Base-by-base conservation (phyloP, 2,888 invertebrate genomes). In the Cataglyphis albicans region DNA sequence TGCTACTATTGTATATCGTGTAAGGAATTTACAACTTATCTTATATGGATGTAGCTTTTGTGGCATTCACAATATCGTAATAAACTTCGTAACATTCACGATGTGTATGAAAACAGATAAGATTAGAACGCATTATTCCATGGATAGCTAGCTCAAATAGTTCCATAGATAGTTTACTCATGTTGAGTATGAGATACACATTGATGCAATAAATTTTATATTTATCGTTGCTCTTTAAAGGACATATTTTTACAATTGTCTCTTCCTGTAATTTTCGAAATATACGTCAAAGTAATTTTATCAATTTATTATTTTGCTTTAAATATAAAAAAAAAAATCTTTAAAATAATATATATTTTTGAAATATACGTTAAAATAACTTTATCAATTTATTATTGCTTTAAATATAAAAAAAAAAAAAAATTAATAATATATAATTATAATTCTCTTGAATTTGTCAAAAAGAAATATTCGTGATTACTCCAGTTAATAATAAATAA, bases 181-280 rank as follows among this genome's bases (percentile, higher is more conserved):
- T 12, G 12, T 57, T 18, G 70, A 81, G 25, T 15, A 35, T 41
- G 83, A 41, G 70, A 70, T 65, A 52, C 35, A 52, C n/a, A 64
- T 32, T 67, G 38, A 73, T 21, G 38, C 44, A 9, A 63, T 0
- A 48, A 75, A 44, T 48, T 44, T 21, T 65, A 9, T 15, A 64
- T 35, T 52, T 29, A n/a, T 35, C 4, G 38, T 48, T 25, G 41
- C n/a, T 25, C 10, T 61, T 29, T 2, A 44, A 63, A 15, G 32
- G 15, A 63, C 32, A 25, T 21, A 25, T 18, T 74, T 48, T 25
- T 44, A 32, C 59, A 29, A 59, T 32, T 18, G 29, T n/a, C 32
- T 15, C 1, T 15, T 15, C 0, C 10, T 10, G 3, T 35, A 18
- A 12, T 6, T 41, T 38, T 25, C 12, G 15, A 76, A 38, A 29